Evolutionary conservation across 2,888 invertebrate genomes (phyloP).

Genomic region (Platynereis dumerilii): DNA sequence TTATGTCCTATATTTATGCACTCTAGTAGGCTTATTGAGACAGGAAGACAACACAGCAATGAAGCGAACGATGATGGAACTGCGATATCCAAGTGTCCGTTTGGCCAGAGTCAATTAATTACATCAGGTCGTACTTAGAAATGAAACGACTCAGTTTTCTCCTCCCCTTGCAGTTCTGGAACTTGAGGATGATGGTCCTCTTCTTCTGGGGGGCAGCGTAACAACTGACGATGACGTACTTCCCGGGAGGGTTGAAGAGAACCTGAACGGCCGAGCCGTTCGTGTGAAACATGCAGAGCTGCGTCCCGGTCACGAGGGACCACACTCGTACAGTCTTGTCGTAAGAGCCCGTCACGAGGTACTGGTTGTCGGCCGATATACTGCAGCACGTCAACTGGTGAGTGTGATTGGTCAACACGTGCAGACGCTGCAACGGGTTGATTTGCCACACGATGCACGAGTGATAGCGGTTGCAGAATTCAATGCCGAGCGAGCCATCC

Average conservation of each 20-base stretch:
- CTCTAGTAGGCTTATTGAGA: no score
- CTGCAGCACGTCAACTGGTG: conserved; percentile 16
- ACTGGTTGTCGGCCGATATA: conserved; percentile 24
- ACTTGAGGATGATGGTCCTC: conserved; percentile 18
- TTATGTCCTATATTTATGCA: no score
- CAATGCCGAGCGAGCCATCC: conserved; percentile 20
- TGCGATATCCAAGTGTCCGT: no score
- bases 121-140: conserved; percentile 5
- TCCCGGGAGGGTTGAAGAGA: not conserved
- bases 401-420: conserved; percentile 24
- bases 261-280: conserved; percentile 27
- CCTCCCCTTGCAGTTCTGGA: conserved; percentile 14
- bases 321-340: conserved; percentile 35
- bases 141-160: not conserved
- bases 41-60: no score
- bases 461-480: conserved; percentile 11
- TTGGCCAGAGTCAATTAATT: no score
- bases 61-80: no score
- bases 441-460: conserved; percentile 21
- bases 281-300: conserved; percentile 28
- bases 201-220: conserved; percentile 27
- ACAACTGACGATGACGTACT: conserved; percentile 23
- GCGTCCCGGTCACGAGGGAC: conserved; percentile 23
- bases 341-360: conserved; percentile 28
- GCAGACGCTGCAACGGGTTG: conserved; percentile 14